Evolutionary conservation across 2,797 vertebrate genomes (phyloP).

Genomic region (Bufotes viridis): DNA sequence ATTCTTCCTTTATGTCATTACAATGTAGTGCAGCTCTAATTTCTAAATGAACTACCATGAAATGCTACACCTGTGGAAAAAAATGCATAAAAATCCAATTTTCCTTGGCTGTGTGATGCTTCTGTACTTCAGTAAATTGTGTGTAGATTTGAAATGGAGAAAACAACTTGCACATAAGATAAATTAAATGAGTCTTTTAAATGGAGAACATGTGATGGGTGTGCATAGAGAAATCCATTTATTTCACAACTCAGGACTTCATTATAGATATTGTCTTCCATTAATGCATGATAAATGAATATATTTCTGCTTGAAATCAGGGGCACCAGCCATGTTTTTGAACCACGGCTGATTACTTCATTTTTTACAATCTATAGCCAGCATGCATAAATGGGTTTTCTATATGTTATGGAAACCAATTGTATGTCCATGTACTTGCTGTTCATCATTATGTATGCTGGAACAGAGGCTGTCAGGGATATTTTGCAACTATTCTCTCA

Average conservation of each 20-base stretch:
- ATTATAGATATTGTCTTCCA: conserved; percentile 52
- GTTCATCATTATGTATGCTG: conserved; percentile 12
- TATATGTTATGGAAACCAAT: not conserved
- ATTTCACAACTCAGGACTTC: conserved; percentile 34
- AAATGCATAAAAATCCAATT: conserved; percentile 30
- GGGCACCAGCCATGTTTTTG: not conserved
- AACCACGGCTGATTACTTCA: conserved; percentile 4
- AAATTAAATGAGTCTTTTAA: conserved; percentile 44
- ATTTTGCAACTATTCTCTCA: not conserved
- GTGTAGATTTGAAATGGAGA: not conserved
- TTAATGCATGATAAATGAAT: conserved; percentile 46
- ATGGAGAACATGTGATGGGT: conserved; percentile 26
- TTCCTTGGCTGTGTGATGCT: not conserved
- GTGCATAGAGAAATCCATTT: conserved; percentile 38
- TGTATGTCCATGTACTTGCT: not conserved
- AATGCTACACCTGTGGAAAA: not conserved
- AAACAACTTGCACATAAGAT: conserved; percentile 29
- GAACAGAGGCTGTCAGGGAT: not conserved
- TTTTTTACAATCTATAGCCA: conserved; percentile 32
- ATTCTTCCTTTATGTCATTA: not conserved
- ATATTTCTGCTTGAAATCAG: conserved; percentile 34
- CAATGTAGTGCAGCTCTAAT: not conserved
- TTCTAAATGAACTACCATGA: not conserved
- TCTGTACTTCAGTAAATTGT: not conserved
- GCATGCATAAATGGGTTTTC: conserved; percentile 10